Evolutionary conservation across 2,113 vertebrate genomes (phyloP), one percentile per base, ranked within the genome.

Genomic region (Lates calcarifer): DNA sequence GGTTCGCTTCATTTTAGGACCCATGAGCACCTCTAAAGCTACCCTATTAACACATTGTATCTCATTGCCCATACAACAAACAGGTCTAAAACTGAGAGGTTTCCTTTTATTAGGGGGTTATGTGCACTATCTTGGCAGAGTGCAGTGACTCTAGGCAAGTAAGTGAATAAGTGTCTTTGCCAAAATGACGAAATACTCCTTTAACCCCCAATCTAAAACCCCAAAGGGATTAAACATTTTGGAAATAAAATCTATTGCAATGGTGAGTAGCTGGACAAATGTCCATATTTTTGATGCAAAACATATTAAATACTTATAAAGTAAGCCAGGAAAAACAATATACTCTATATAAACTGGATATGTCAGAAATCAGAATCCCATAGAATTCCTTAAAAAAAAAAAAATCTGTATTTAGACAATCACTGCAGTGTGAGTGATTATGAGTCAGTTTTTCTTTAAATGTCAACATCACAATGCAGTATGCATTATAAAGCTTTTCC

Each of bases 221-320:
- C 77, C 64, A 81, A 72, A 74, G n/a, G 17, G 56, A 45, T 67
- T 47, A 29, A 24, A 71, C 13, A 63, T 64, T 61, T 60, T 69
- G 58, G 51, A 88, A 80, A 83, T 57, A 0, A 85, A 78, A 85
- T 85, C 6, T 75, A 51, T 76, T 56, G 41, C 13, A 33, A 69
- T 74, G 67, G 51, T 68, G 31, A 67, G 66, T 51, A 57, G 47
- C 60, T 75, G 63, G 74, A 85, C 56, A 73, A 66, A 58, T 28
- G 26, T 64, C 78, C 69, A 72, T 60, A 86, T 88, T 92, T 91
- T 91, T 92, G 88, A 93, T 94, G 89, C 86, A 93, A 92, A 94
- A 93, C 60, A 86, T 88, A 84, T 28, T 60, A 69, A 84, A 85
- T 71, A 83, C 85, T 91, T 86, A 89, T 84, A 90, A 90, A 88